Evolutionary conservation across 2,797 vertebrate species (phyloP), one percentile per base, ranked within the genome.

Genomic region (Kryptopterus vitreolus): DNA sequence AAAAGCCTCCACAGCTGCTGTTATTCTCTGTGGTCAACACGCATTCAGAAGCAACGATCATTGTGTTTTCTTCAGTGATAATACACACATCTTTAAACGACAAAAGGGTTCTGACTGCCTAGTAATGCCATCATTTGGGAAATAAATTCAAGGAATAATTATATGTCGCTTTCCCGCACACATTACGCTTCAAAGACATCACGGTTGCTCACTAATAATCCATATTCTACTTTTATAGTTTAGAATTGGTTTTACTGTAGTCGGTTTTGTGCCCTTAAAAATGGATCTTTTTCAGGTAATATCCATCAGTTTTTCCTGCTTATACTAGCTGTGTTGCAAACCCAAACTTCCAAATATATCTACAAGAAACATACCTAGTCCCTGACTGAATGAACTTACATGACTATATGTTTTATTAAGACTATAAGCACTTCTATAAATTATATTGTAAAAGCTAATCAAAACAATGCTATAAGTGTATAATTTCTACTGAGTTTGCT

Each of bases 1-100:
- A 81, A 79, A 62, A 84, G 73, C 84, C 80, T 74, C 82, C 4
- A 38, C 77, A 81, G 86, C 43, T 0, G 0, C 58, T 29, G 46
- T 61, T 59, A 53, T 66, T 48, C 35, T 72, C 50, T 58, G n/a
- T 31, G 50, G 61, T 31, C 33, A 62, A 31, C 35, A 38, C 58
- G 52, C 63, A 52, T 38, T 57, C 33, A 63, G 66, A 63, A 61
- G 66, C 33, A 77, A 26, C n/a, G 26, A 61, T 61, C 58, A 68
- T 22, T 74, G 62, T 68, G n/a, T 53, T 62, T 53, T 61, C 43
- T 55, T 77, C 38, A 52, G 46, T 38, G 33, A 69, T 57, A 35
- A 4, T n/a, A 57, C 66, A 58, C 24, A 33, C 53, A 76, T 48
- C 53, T 69, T 24, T 59, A 15, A 52, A 53, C 33, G 50, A 15